Conservation (phyloP, 2,888 invertebrate species). For the Lasioglossum lativentre region DNA sequence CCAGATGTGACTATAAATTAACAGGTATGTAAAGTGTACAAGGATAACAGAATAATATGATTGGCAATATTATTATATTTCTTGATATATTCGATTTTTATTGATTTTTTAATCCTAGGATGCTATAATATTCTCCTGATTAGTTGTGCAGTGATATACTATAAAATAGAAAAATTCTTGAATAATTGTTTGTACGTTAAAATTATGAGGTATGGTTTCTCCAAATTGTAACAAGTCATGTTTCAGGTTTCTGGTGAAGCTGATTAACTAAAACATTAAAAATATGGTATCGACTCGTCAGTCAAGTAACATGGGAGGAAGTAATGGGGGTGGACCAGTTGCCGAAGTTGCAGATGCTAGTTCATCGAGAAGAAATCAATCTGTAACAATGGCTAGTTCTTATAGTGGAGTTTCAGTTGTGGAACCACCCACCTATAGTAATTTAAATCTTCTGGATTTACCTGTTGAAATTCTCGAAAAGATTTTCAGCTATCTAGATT, state of each 20-base stretch:
- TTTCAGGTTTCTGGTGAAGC: constrained; percentile 62
- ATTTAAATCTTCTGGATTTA: constrained; percentile 88
- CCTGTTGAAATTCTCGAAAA: constrained; percentile 93
- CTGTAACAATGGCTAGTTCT: constrained; percentile 73
- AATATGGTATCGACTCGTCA: constrained; percentile 86
- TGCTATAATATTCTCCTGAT: not conserved
- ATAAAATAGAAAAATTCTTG: not conserved
- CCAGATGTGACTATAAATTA: not conserved
- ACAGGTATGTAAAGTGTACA: not conserved
- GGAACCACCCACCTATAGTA: constrained; percentile 68
- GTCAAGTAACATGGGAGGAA: constrained; percentile 85
- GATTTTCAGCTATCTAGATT: constrained; percentile 90
- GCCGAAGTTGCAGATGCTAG: constrained; percentile 76
- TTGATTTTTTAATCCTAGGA: not conserved
- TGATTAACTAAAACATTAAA: constrained; percentile 39
- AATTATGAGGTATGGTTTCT: not conserved
- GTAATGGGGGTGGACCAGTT: constrained; percentile 79
- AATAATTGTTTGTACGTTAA: not conserved
- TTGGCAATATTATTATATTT: not conserved
- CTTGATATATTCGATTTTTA: not conserved
- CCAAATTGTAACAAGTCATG: not conserved
- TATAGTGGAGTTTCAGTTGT: constrained; percentile 59
- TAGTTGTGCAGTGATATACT: not conserved
- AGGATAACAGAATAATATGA: not conserved
- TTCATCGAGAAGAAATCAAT: constrained; percentile 74